Base-by-base conservation (phyloP, 2,113 vertebrate species). In the Sisor rabdophorus region DNA sequence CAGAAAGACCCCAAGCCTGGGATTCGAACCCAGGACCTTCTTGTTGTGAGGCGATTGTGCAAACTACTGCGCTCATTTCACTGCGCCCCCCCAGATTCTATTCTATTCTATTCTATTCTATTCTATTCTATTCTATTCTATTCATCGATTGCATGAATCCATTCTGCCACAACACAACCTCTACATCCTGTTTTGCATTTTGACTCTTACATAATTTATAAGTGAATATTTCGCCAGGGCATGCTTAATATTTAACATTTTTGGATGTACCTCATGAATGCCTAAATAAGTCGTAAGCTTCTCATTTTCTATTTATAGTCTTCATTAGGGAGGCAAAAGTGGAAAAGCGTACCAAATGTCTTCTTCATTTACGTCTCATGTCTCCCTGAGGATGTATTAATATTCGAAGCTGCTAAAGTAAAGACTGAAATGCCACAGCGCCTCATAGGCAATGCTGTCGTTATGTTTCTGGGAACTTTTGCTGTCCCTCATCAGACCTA, bases 361-460 rank as follows among this genome's bases (percentile, higher is more conserved):
- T 78, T 78, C 65, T 78, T 78, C 64, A 81, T 52, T 54, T 53
- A 15, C 8, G 40, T 81, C 65, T 75, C 70, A 71, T 81, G 69
- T 81, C 56, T 73, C 60, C 58, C 59, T 69, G 19, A 75, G 80
- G 64, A 78, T 32, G 28, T 75, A 73, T 78, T 61, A 40, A 54
- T 75, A 63, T 71, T 36, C 44, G 70, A 64, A 75, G 76, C 76
- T 75, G 65, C 68, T 73, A 65, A 22, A 64, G 56, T 26, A 36
- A 69, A 40, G 5, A 2, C 24, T 55, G 74, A 59, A 50, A 56
- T 65, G 55, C 28, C 0, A 48, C 30, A 19, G 61, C 24, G 47
- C 65, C 53, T 36, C 63, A 58, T 55, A 76, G 76, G 69, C 63
- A 50, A 36, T 44, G 59, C 20, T 48, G 20, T 47, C 17, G 60